A percentile compares a stretch with the other conserved stretches of the same genome.
These are phyloP conservation scores for Leptinotarsa lineolata DNA, from an alignment of 1,140 invertebrate genomes.

Conservation along the genomic window DNA sequence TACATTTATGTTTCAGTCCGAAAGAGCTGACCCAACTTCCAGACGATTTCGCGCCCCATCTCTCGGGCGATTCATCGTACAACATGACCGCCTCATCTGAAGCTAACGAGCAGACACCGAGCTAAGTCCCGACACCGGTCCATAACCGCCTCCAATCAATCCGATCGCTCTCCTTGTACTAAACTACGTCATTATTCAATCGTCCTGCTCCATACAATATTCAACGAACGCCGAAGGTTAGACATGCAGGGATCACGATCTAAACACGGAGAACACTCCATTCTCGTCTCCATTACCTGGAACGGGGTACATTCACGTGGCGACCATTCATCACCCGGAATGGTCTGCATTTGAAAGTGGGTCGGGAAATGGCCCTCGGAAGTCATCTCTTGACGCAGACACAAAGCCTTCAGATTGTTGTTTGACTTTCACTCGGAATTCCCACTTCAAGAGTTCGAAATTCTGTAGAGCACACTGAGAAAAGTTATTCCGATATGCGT, in stretches of 20 bases:
- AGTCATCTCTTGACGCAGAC: not conserved
- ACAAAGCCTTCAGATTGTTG: constrained; percentile 3
- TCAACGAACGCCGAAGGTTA: constrained; percentile 7
- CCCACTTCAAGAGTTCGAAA: no score
- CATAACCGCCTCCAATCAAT: not conserved
- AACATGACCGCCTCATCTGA: no score
- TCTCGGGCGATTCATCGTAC: no score
- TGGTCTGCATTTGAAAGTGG: constrained; percentile 4
- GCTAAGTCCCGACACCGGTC: not conserved
- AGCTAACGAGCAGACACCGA: not conserved
- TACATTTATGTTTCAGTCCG: no score
- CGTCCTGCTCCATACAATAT: constrained; percentile 2
- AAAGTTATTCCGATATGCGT: no score
- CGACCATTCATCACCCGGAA: constrained; percentile 1
- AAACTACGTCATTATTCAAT: constrained; percentile 6
- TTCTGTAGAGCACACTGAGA: no score
- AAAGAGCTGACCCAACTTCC: no score
- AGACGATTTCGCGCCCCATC: no score
- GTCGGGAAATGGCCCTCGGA: not conserved
- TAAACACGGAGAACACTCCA: constrained; percentile 1
- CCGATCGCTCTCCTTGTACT: not conserved
- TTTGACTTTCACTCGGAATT: not conserved
- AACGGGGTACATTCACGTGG: not conserved
- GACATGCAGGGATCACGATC: constrained; percentile 4
- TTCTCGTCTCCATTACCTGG: not conserved